phyloP scores from a whole-genome alignment of 2,888 invertebrate genomes.

The Lasioglossum malachurum region DNA sequence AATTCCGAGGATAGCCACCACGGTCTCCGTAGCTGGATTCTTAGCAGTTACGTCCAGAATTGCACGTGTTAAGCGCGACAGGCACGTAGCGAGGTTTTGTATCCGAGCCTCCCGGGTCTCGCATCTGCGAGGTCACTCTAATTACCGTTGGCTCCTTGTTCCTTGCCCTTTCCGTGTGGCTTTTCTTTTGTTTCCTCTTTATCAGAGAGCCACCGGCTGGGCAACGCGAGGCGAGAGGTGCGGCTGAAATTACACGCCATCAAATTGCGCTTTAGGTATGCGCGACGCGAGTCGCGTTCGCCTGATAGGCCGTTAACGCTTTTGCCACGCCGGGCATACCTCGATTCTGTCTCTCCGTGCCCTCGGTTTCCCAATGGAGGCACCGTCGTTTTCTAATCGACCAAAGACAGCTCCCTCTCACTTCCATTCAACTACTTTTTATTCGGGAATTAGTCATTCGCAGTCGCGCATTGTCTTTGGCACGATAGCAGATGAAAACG shows the following conservation, averaged over 20 bases:
- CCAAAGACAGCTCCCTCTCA: neutral
- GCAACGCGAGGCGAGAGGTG: constrained; percentile 36
- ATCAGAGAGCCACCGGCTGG: constrained; percentile 41
- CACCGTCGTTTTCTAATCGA: neutral
- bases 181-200: constrained; percentile 45
- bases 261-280: constrained; percentile 75
- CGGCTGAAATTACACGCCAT: constrained; percentile 73
- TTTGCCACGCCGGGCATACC: neutral
- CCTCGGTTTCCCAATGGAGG: neutral
- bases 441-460: neutral
- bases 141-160: constrained; percentile 47
- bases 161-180: constrained; percentile 11
- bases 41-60: neutral
- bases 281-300: constrained; percentile 51
- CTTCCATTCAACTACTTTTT: neutral
- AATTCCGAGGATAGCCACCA: neutral
- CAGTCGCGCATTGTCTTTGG: neutral
- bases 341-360: neutral
- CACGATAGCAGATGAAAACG: neutral
- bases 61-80: neutral
- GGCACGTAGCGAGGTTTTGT: neutral
- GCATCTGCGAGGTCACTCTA: constrained; percentile 44
- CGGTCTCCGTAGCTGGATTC: neutral
- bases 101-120: neutral
- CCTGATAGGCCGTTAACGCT: constrained; percentile 47